Percentiles rank a stretch among this genome's conserved stretches.
Evolutionary conservation across 2,888 invertebrate genomes (phyloP).

Genomic region (Spodoptera picta): DNA sequence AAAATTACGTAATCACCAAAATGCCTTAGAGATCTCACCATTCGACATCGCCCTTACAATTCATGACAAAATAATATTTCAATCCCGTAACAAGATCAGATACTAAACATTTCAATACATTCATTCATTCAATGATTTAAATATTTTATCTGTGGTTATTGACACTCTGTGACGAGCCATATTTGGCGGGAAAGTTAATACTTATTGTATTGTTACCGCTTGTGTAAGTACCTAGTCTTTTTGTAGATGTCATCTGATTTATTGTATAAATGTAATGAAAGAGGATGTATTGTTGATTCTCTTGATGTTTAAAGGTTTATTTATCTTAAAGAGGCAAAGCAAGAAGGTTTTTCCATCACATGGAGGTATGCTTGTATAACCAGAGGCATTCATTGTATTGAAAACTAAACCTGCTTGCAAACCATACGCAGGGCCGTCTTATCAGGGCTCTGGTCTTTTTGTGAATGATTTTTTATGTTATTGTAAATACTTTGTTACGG

Average conservation of each 20-base stretch:
- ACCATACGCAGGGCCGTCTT: too few relatives aligned
- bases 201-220: conserved; percentile 12
- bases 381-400: too few relatives aligned
- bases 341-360: too few relatives aligned
- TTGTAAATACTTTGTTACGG: too few relatives aligned
- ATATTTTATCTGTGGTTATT: conserved; percentile 22
- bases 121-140: conserved; percentile 23
- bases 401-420: too few relatives aligned
- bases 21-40: conserved; percentile 27
- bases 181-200: conserved; percentile 50
- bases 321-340: too few relatives aligned
- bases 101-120: conserved; percentile 17
- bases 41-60: conserved; percentile 25
- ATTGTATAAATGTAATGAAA: background rate
- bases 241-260: conserved; percentile 26
- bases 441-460: too few relatives aligned
- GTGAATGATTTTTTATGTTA: too few relatives aligned
- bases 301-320: too few relatives aligned
- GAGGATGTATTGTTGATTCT: too few relatives aligned
- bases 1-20: conserved; percentile 14
- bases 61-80: conserved; percentile 16
- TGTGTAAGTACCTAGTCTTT: conserved; percentile 14
- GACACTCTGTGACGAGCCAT: conserved; percentile 28
- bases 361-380: too few relatives aligned
- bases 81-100: conserved; percentile 34